A percentile compares a stretch with the other conserved stretches of the same genome.
phyloP scores from a whole-genome alignment of 2,113 vertebrate species.

The Cyprinodon brontotheroides region DNA sequence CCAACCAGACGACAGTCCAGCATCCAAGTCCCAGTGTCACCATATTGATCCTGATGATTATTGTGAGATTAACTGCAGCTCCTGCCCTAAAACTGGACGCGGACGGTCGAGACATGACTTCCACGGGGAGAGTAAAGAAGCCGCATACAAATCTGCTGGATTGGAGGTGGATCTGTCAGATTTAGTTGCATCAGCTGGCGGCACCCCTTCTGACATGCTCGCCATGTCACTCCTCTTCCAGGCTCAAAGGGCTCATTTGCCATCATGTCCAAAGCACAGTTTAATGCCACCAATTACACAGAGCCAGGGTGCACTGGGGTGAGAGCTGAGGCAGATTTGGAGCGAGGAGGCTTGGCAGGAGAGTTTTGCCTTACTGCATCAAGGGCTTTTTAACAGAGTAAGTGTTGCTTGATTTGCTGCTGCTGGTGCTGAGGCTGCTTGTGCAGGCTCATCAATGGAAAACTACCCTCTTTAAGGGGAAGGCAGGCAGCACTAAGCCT shows the following conservation, averaged over 20 bases:
- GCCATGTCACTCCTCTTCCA: constrained; percentile 71
- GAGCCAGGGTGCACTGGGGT: constrained; percentile 63
- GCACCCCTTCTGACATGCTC: constrained; percentile 70
- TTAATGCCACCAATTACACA: constrained; percentile 83
- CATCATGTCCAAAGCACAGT: constrained; percentile 79
- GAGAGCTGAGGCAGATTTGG: constrained; percentile 78
- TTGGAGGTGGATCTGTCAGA: constrained; percentile 74
- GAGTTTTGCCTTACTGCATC: constrained; percentile 78
- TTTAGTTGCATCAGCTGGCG: constrained; percentile 69
- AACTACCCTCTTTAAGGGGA: constrained; percentile 70
- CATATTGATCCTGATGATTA: constrained; percentile 56
- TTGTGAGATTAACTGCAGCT: constrained; percentile 58
- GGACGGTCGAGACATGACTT: constrained; percentile 36
- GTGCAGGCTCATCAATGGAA: constrained; percentile 77
- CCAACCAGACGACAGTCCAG: constrained; percentile 39
- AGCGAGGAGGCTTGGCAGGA: constrained; percentile 75
- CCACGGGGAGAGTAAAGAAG: constrained; percentile 19
- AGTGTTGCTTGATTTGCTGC: constrained; percentile 81
- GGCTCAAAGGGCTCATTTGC: constrained; percentile 74
- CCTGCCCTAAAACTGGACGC: constrained; percentile 18
- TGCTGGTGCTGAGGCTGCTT: constrained; percentile 66
- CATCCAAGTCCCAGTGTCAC: constrained; percentile 47
- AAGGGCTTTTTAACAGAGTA: constrained; percentile 79
- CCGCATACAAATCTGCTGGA: constrained; percentile 57
- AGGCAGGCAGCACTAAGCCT: constrained; percentile 63